Percentiles rank a stretch among this genome's conserved stretches.
These are phyloP conservation scores for Eupithecia exiguata DNA, from an alignment of 2,888 invertebrate genomes.

Conservation along the genomic window DNA sequence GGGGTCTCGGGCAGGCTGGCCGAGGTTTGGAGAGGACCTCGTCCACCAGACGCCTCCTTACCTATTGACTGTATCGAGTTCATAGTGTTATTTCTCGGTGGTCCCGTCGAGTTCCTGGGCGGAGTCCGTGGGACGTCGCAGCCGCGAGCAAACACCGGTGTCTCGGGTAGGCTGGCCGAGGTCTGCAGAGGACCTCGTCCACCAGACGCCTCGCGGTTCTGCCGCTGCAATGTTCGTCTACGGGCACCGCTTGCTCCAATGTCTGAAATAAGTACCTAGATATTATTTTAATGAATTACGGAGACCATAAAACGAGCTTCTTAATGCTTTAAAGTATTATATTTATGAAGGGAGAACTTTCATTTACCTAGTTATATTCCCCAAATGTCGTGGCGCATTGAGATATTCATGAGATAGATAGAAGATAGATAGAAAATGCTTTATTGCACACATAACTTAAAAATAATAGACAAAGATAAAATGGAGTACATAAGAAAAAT, in stretches of 20 bases:
- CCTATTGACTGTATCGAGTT: conserved; percentile 84
- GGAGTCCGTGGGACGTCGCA: conserved; percentile 93
- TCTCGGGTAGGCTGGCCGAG: conserved; percentile 94
- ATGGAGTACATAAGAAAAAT: too few relatives aligned
- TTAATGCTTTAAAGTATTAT: too few relatives aligned
- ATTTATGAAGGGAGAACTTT: too few relatives aligned
- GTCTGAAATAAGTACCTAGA: conserved; percentile 57
- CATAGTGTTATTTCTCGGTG: conserved; percentile 86
- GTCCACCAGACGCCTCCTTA: conserved; percentile 33
- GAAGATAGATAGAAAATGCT: too few relatives aligned
- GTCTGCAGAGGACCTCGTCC: conserved; percentile 89
- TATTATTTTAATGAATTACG: background rate
- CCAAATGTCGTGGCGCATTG: too few relatives aligned
- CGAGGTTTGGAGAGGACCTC: conserved; percentile 19
- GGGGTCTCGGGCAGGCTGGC: background rate
- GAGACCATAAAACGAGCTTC: background rate
- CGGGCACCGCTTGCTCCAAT: conserved; percentile 77
- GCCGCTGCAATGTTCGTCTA: conserved; percentile 80
- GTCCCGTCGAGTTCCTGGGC: conserved; percentile 87
- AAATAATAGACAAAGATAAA: too few relatives aligned
- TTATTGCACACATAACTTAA: too few relatives aligned
- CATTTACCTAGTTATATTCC: too few relatives aligned
- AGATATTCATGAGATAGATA: too few relatives aligned
- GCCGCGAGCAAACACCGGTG: conserved; percentile 93
- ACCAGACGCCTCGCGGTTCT: conserved; percentile 67